Evolutionary conservation across 2,888 invertebrate genomes (phyloP).

Genomic region (Phlogophora meticulosa): DNA sequence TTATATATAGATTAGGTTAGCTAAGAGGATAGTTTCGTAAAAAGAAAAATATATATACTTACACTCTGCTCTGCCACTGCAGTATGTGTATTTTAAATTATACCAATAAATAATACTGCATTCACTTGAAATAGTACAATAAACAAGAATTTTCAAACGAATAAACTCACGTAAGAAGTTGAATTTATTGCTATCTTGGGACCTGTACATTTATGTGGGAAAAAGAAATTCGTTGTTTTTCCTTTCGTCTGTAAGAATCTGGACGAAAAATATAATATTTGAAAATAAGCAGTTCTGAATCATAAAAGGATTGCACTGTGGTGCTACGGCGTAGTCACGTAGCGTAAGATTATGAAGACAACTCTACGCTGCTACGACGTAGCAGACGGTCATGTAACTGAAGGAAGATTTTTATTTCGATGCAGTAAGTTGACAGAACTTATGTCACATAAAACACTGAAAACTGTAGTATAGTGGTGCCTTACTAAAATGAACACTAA

Average conservation of each 20-base stretch:
- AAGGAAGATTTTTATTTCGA: too few species aligned
- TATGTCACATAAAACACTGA: too few species aligned
- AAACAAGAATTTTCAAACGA: conserved; percentile 47
- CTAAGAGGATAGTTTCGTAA: too few species aligned
- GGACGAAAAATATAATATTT: conserved; percentile 20
- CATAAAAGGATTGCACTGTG: conserved; percentile 3
- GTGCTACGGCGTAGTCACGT: conserved; percentile 43
- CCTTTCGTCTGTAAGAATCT: conserved; percentile 12
- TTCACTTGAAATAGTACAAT: conserved; percentile 18
- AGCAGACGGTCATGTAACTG: conserved; percentile 7
- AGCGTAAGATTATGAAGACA: conserved; percentile 21
- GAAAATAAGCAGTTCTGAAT: conserved; percentile 6
- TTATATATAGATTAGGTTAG: too few species aligned
- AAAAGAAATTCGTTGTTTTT: conserved; percentile 7
- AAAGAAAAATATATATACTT: too few species aligned
- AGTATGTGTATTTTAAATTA: neutral
- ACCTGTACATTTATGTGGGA: conserved; percentile 29
- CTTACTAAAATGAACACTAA: too few species aligned
- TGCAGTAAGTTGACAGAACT: too few species aligned
- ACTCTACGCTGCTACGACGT: conserved; percentile 33
- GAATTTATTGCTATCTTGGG: conserved; percentile 42
- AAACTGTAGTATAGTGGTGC: too few species aligned
- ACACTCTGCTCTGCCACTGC: neutral
- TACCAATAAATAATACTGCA: conserved; percentile 21
- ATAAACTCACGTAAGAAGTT: conserved; percentile 43